A percentile compares a stretch with the other conserved stretches of the same genome.
These are phyloP conservation scores for Hirtodrosophila histrioides DNA, from an alignment of 2,888 invertebrate genomes.

Conservation along the genomic window DNA sequence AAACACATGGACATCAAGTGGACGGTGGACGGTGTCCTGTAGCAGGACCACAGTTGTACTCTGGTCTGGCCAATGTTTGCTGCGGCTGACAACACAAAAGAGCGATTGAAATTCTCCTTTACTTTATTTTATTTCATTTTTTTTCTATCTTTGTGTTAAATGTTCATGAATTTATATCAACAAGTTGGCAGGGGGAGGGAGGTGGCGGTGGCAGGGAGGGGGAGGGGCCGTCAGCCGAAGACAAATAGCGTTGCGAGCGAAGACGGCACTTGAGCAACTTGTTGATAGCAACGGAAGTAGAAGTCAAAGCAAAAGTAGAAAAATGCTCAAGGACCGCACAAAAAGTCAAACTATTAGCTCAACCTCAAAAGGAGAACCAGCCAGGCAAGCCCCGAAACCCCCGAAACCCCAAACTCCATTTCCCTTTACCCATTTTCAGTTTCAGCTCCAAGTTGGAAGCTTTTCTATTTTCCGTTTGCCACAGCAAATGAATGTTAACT, in stretches of 20 bases:
- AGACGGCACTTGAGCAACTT: conserved; percentile 70
- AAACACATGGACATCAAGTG: conserved; percentile 76
- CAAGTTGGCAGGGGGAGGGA: conserved; percentile 42
- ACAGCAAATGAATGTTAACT: conserved; percentile 38
- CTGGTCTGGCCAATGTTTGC: conserved; percentile 50
- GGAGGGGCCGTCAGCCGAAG: conserved; percentile 19
- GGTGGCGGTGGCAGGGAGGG: neutral
- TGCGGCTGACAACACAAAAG: conserved; percentile 60
- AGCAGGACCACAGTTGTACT: conserved; percentile 21
- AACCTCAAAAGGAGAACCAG: conserved; percentile 10
- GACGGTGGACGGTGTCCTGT: conserved; percentile 21
- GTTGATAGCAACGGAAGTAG: conserved; percentile 77
- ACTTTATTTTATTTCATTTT: conserved; percentile 7
- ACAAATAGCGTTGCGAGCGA: conserved; percentile 50
- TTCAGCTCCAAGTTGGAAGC: conserved; percentile 4
- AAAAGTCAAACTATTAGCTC: conserved; percentile 70
- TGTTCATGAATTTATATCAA: conserved; percentile 72
- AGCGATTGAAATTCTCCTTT: conserved; percentile 36
- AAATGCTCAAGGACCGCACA: conserved; percentile 51
- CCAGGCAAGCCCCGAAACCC: neutral
- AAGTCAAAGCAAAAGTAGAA: conserved; percentile 57
- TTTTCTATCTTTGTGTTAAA: conserved; percentile 30
- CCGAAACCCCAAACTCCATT: conserved; percentile 5
- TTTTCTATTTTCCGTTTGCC: conserved; percentile 36
- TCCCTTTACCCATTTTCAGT: conserved; percentile 4